These are phyloP conservation scores for Bufo gargarizans DNA, from an alignment of 2,113 vertebrate species.

Conservation along the genomic window DNA sequence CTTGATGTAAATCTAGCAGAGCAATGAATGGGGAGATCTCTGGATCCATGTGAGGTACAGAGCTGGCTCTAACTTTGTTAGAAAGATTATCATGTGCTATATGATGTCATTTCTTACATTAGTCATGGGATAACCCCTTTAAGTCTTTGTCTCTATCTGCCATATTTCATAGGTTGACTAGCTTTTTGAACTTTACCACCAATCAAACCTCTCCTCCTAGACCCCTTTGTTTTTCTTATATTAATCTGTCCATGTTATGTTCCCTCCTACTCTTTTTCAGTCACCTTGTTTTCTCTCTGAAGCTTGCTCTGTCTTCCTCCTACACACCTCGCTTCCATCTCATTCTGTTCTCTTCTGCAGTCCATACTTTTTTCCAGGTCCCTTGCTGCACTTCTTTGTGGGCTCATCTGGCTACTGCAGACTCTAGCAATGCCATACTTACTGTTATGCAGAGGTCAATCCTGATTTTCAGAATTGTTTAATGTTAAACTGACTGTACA, in stretches of 20 bases:
- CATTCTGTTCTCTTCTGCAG: not conserved
- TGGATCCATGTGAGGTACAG: too few species aligned
- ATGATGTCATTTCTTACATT: too few species aligned
- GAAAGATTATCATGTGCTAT: too few species aligned
- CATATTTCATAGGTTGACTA: not conserved
- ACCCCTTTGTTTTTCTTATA: not conserved
- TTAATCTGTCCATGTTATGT: not conserved
- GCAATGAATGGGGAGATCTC: too few species aligned
- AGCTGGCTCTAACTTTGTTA: too few species aligned
- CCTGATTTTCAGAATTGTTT: not conserved
- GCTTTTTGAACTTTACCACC: not conserved
- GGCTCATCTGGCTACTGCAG: not conserved
- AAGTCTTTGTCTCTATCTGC: not conserved
- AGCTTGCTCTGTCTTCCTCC: not conserved
- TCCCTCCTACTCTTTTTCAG: not conserved
- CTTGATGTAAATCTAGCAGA: too few species aligned
- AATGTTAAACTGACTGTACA: not conserved
- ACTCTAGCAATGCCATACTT: not conserved
- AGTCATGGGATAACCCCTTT: not conserved
- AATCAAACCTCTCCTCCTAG: not conserved
- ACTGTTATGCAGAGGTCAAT: not conserved
- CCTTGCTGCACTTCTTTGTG: not conserved
- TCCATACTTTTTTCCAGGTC: not conserved
- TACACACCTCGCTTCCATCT: not conserved
- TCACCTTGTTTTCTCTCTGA: not conserved